Percentiles rank a stretch among this genome's conserved stretches.
These are phyloP conservation scores for Zygaena filipendulae DNA, from an alignment of 2,888 invertebrate species.

Conservation along the genomic window DNA sequence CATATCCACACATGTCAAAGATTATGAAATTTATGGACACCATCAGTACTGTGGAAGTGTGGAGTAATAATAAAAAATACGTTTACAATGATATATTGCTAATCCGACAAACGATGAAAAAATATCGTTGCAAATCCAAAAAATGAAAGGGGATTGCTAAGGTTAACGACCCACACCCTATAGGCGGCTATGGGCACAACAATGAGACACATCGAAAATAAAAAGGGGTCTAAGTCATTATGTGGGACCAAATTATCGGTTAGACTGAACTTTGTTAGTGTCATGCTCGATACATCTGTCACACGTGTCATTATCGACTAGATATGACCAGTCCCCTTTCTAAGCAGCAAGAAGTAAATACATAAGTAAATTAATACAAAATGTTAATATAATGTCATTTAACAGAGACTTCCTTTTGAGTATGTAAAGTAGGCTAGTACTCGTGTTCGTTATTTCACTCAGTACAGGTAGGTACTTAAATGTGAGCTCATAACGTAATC, in stretches of 20 bases:
- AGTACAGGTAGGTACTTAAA: too few species aligned
- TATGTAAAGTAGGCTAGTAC: too few species aligned
- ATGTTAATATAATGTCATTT: too few species aligned
- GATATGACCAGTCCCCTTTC: too few species aligned
- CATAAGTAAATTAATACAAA: too few species aligned
- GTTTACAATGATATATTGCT: conserved; percentile 50
- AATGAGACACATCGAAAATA: conserved; percentile 41
- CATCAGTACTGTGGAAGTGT: too few species aligned
- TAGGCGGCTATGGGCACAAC: conserved; percentile 46
- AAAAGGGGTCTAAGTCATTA: conserved; percentile 58
- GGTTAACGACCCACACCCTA: conserved; percentile 63
- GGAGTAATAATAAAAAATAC: conserved; percentile 19
- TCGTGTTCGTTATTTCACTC: too few species aligned
- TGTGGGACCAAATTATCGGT: conserved; percentile 50
- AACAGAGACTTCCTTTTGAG: too few species aligned
- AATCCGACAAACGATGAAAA: conserved; percentile 49
- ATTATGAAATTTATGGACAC: too few species aligned
- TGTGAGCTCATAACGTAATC: too few species aligned
- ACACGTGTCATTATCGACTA: conserved; percentile 26
- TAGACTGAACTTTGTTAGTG: conserved; percentile 39
- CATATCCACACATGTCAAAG: too few species aligned
- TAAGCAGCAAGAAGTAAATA: too few species aligned
- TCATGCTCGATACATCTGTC: conserved; percentile 29
- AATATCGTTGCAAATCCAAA: conserved; percentile 50
- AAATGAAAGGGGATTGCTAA: conserved; percentile 51